Evolutionary conservation across 2,113 vertebrate species (phyloP).

Genomic region (Marcusenius ussheri): DNA sequence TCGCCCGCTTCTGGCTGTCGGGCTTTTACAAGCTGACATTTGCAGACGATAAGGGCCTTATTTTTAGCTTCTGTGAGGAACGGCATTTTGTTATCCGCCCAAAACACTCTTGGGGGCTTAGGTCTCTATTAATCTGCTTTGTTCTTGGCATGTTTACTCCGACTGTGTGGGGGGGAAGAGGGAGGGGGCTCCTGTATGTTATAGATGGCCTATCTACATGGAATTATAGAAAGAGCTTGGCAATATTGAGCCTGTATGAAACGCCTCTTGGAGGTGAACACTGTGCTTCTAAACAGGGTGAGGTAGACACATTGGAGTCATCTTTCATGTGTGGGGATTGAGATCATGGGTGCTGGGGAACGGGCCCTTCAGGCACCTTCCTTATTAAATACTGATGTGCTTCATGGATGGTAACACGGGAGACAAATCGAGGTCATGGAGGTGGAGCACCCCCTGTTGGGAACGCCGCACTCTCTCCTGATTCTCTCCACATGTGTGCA

Average conservation of each 20-base stretch:
- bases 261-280: neutral
- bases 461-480: neutral
- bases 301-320: neutral
- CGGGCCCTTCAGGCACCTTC: neutral
- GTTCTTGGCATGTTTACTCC: neutral
- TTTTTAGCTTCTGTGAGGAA: constrained; percentile 29
- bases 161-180: neutral
- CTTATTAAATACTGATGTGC: neutral
- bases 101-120: neutral
- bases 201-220: neutral
- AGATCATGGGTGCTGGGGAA: neutral
- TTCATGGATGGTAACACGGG: neutral
- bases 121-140: constrained; percentile 11
- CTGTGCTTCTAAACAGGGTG: neutral
- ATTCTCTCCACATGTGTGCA: neutral
- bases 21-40: constrained; percentile 21
- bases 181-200: neutral
- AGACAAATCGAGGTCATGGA: neutral
- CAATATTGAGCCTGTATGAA: neutral
- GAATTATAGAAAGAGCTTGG: neutral
- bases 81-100: constrained; percentile 21
- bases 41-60: constrained; percentile 26
- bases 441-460: neutral
- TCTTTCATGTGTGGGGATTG: neutral
- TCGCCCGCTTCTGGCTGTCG: neutral